A percentile compares a stretch with the other conserved stretches of the same genome.
Conservation (phyloP, 1,140 invertebrate species). For the Drosophila kepulauana region DNA sequence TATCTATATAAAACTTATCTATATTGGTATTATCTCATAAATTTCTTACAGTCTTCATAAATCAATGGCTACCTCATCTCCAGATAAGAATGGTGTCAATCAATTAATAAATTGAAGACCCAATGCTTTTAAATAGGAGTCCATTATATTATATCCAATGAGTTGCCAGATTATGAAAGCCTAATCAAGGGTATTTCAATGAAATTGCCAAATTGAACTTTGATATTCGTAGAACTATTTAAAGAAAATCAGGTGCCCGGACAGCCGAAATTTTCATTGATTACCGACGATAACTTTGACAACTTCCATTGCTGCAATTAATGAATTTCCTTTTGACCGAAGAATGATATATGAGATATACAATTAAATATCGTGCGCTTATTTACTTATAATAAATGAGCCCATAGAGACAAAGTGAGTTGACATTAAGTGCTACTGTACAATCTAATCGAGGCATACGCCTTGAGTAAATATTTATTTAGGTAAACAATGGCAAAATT, state of each 20-base stretch:
- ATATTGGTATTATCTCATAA: conserved; percentile 15
- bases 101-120: conserved; percentile 34
- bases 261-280: conserved; percentile 23
- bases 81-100: conserved; percentile 56
- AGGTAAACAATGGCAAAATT: conserved; percentile 31
- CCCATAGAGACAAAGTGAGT: conserved; percentile 41
- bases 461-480: conserved; percentile 58
- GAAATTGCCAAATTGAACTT: conserved; percentile 40
- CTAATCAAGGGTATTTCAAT: conserved; percentile 12
- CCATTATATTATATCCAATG: conserved; percentile 54
- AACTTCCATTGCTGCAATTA: conserved; percentile 63
- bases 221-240: conserved; percentile 40
- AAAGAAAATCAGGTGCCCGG: conserved; percentile 24
- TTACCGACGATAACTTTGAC: conserved; percentile 61
- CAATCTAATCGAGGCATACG: conserved; percentile 44
- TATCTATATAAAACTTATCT: conserved; percentile 19
- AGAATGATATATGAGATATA: conserved; percentile 58
- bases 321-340: conserved; percentile 58
- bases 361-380: conserved; percentile 59
- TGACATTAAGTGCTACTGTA: conserved; percentile 52
- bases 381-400: conserved; percentile 63
- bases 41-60: conserved; percentile 30
- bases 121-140: conserved; percentile 5
- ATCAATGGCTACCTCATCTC: conserved; percentile 9
- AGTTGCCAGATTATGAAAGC: background rate